phyloP scores from a whole-genome alignment of 1,140 invertebrate species.

The Ostrea denselamellosa region DNA sequence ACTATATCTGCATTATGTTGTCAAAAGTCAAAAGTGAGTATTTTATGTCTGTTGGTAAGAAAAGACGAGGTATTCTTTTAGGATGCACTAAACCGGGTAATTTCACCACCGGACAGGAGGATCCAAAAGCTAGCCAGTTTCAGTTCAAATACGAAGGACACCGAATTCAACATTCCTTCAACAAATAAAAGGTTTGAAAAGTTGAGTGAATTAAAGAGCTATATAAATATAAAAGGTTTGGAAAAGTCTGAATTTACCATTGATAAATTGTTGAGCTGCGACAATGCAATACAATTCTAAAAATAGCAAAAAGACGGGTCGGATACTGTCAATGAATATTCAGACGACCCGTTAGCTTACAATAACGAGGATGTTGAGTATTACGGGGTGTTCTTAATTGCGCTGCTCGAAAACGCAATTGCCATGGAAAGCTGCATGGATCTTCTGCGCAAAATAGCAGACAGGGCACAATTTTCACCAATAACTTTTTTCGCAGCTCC shows the following conservation, averaged over 20 bases:
- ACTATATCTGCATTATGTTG: no score
- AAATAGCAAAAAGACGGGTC: conserved; percentile 22
- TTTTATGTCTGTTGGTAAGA: no score
- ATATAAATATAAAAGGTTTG: background rate
- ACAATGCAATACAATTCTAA: conserved; percentile 30
- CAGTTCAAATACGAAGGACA: background rate
- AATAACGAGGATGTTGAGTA: conserved; percentile 35
- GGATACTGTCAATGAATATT: conserved; percentile 44
- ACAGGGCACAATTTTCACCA: no score
- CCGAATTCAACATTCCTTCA: background rate
- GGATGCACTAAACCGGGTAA: no score
- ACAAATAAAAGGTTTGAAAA: background rate
- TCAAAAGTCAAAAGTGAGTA: no score
- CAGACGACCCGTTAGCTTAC: conserved; percentile 36
- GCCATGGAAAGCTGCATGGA: background rate
- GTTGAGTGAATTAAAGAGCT: background rate
- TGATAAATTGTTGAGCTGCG: background rate
- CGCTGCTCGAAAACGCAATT: background rate
- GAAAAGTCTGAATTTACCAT: background rate
- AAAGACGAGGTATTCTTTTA: no score
- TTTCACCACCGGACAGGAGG: no score
- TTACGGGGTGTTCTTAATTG: conserved; percentile 10
- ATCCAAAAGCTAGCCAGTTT: background rate
- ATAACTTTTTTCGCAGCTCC: no score
- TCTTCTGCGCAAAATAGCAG: background rate